Base-by-base conservation (phyloP, 2,888 invertebrate species). In the Ephialtes manifestator region DNA sequence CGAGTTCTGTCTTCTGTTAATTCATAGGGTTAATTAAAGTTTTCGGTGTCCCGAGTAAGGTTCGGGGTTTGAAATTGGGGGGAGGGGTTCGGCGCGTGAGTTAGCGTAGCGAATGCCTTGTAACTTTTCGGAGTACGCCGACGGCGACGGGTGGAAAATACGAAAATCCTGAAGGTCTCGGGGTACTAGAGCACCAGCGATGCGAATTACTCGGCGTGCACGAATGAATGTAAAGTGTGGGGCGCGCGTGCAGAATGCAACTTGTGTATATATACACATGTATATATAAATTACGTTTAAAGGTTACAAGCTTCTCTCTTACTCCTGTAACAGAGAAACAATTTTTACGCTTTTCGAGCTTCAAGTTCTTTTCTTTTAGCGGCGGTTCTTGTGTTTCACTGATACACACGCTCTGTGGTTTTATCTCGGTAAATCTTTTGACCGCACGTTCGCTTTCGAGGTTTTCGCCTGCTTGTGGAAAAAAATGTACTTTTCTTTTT, bases 21-120 rank as follows among this genome's bases (percentile, higher is more conserved):
- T 83, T 76, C 79, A 71, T 75, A 53, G 75, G 70, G 83, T 83
- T 83, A 83, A 83, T 83, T 83, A 83, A 83, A 83, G 83, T 83
- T 83, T 80, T 75, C 65, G 55, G 20, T 15, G 58, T n/a, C 39
- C 51, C 20, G 20, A n/a, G 28, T 7, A 20, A 8, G 31, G 8
- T 43, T 15, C 60, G 51, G 18, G 15, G 70, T 24, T 39, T 55
- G 20, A 18, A 20, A 20, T 20, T 39, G 10, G 35, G 35, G n/a
- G 63, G 24, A 20, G 20, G 51, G 60, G 35, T 18, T 31, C n/a
- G n/a, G 53, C n/a, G 68, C 20, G 51, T 65, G 58, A 83, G 65
- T 83, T 75, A 70, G 68, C 18, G 67, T 10, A 48, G 43, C 51
- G 46, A 51, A 51, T 15, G 28, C 46, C 63, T 75, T 79, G 83